Percentiles rank a stretch among this genome's conserved stretches.
phyloP scores from a whole-genome alignment of 1,140 invertebrate genomes.

The Palaemon carinicauda region DNA sequence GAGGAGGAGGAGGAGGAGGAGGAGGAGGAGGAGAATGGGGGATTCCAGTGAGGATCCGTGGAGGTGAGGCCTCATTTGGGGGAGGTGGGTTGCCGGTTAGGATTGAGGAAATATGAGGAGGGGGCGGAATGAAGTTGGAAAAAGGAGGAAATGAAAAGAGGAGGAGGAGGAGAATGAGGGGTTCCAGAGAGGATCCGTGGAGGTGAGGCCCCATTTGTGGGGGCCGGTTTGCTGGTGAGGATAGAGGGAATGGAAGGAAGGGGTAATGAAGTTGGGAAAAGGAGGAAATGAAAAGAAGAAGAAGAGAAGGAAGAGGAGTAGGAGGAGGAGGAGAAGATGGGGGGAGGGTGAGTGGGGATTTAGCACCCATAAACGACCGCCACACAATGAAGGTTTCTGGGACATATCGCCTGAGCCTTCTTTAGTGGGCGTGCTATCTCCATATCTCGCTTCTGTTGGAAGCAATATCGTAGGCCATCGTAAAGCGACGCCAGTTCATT shows the following conservation, averaged over 20 bases:
- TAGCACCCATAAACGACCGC: slow-evolving; percentile 12
- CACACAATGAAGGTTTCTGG: neutral
- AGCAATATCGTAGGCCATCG: neutral
- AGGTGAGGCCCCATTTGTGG: too few relatives aligned
- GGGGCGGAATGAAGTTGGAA: too few relatives aligned
- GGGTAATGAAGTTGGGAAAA: too few relatives aligned
- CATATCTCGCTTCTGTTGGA: neutral
- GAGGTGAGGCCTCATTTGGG: too few relatives aligned
- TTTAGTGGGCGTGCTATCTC: neutral
- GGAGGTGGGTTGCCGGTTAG: too few relatives aligned
- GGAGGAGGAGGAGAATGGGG: neutral
- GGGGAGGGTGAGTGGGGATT: neutral
- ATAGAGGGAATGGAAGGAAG: too few relatives aligned
- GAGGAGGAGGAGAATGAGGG: neutral
- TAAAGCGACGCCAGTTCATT: neutral
- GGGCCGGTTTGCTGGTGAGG: too few relatives aligned
- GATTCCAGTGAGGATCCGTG: neutral
- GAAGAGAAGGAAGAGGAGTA: neutral
- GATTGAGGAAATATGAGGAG: too few relatives aligned
- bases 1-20: neutral
- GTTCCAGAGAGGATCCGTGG: neutral
- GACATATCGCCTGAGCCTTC: neutral
- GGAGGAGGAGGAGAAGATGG: neutral
- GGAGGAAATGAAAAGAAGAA: neutral
- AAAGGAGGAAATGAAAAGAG: neutral